Percentiles rank a stretch among this genome's conserved stretches.
These are phyloP conservation scores for Ephialtes manifestator DNA, from an alignment of 2,888 invertebrate genomes.

Conservation along the genomic window DNA sequence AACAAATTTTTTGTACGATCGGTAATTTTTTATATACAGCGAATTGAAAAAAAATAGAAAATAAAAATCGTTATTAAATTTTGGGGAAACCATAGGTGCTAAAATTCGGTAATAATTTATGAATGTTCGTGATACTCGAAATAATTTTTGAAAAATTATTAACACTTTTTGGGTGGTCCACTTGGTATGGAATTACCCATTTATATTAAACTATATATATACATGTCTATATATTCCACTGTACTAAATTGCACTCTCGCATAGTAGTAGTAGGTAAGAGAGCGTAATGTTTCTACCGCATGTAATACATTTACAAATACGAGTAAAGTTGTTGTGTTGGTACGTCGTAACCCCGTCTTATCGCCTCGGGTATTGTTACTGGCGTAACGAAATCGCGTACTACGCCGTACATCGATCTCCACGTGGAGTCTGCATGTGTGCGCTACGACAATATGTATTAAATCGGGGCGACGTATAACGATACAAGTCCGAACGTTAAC, in stretches of 20 bases:
- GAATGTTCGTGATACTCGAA: too few relatives aligned
- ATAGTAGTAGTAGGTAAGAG: conserved; percentile 12
- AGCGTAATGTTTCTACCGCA: not conserved
- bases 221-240: not conserved
- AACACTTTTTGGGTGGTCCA: too few relatives aligned
- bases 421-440: conserved; percentile 68
- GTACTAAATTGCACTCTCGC: conserved; percentile 8
- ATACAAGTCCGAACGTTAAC: conserved; percentile 11
- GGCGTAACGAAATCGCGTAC: conserved; percentile 74
- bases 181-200: too few relatives aligned
- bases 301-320: conserved; percentile 22
- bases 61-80: too few relatives aligned
- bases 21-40: too few relatives aligned
- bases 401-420: conserved; percentile 73
- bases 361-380: conserved; percentile 75
- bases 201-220: too few relatives aligned
- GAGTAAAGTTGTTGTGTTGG: conserved; percentile 30
- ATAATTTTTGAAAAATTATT: too few relatives aligned
- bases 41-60: too few relatives aligned
- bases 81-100: too few relatives aligned
- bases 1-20: too few relatives aligned
- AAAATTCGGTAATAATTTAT: too few relatives aligned
- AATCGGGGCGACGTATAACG: conserved; percentile 3
- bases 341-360: conserved; percentile 59
- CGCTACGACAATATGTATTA: not conserved